Conservation (phyloP, 2,888 invertebrate genomes). For the Selenia dentaria region DNA sequence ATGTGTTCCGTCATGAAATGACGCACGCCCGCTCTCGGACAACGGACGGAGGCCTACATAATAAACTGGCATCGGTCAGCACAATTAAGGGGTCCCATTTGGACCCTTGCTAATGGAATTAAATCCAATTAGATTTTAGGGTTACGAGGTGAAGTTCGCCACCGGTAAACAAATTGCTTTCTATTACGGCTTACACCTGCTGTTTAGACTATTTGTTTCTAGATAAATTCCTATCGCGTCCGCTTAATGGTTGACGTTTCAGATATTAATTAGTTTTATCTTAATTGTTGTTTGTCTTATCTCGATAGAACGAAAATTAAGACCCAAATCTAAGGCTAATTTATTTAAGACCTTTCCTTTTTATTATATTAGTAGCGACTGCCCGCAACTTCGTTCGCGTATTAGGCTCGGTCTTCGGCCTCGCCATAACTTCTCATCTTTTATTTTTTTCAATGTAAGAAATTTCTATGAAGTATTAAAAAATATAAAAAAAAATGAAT, state of each 20-base stretch:
- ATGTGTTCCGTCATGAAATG: constrained; percentile 56
- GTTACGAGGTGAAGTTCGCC: constrained; percentile 81
- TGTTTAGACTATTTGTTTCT: constrained; percentile 59
- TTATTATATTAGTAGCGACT: no score
- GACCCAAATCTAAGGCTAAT: no score
- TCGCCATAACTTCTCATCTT: no score
- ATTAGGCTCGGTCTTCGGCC: no score
- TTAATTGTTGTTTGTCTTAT: constrained; percentile 32
- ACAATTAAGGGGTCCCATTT: constrained; percentile 79
- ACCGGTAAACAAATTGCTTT: constrained; percentile 77
- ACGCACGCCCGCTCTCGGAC: constrained; percentile 41
- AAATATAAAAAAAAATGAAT: no score
- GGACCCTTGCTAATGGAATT: constrained; percentile 83
- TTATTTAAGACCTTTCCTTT: no score
- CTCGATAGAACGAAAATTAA: constrained; percentile 3
- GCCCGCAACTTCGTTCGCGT: no score
- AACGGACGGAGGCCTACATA: constrained; percentile 45
- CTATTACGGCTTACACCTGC: constrained; percentile 71
- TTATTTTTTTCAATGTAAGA: no score
- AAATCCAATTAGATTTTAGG: constrained; percentile 84
- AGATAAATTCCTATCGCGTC: constrained; percentile 61
- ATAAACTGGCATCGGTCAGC: constrained; percentile 77
- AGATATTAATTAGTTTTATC: constrained; percentile 49
- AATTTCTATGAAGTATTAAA: no score
- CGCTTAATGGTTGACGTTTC: constrained; percentile 50